Evolutionary conservation across 30 jellyfish, hydroid and myxozoan genomes (phyloP), one percentile per base, ranked within the genome.

Genomic region (Turritopsis dohrnii): DNA sequence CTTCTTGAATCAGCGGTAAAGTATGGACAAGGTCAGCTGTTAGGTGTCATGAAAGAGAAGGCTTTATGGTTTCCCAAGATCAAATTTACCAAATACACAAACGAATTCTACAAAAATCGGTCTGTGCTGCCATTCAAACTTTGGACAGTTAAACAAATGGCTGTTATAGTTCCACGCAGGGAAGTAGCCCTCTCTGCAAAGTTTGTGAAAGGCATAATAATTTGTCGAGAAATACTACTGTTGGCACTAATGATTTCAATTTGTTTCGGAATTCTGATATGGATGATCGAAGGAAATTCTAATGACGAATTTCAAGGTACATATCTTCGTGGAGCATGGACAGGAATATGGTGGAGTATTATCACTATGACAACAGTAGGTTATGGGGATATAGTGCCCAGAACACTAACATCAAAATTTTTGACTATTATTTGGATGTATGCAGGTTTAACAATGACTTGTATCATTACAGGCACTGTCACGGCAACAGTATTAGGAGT

Each of bases 261-360:
- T 23, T n/a, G 28, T 69, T 69, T 69, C 19, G 77, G 77, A n/a
- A 69, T 69, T 69, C 77, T 69, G 30, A 69, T 69, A 1, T 69
- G 77, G 77, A 69, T 69, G 30, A 23, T 69, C 16, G 77, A 69
- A 69, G 30, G 77, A 69, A 7, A 9, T 23, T 23, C 0, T 69
- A 69, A 69, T 27, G 77, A 69, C 16, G 16, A 69, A 23, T 69
- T 69, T 27, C 28, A 69, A 23, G 77, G 30, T n/a, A 7, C 77
- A n/a, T 69, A 7, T 69, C 30, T 69, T n/a, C 9, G 1, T 9
- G 77, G 77, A 69, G 77, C 77, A 7, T n/a, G 28, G 8, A 69
- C 77, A n/a, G 77, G 77, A 23, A 69, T 69, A 69, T 69, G 77
- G 77, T 69, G 77, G 77, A 69, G 77, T 27, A 9, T 69, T 1